phyloP scores from a whole-genome alignment of 2,888 invertebrate species.

The Polyommatus iphigenia region DNA sequence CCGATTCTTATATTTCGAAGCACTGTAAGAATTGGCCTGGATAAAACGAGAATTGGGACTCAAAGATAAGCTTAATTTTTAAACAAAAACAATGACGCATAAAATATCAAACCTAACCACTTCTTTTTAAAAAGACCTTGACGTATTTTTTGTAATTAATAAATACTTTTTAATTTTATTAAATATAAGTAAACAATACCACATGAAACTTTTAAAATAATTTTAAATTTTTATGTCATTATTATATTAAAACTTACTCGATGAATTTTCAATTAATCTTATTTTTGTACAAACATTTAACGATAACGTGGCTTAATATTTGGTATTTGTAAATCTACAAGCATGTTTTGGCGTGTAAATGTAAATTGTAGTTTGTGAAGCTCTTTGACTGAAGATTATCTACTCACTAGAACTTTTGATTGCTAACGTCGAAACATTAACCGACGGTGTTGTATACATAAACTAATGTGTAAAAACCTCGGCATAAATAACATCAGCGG shows the following conservation, averaged over 20 bases:
- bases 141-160: not conserved
- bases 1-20: not conserved
- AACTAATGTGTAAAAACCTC: not conserved
- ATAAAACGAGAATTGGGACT: not conserved
- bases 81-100: not conserved
- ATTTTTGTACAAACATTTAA: not conserved
- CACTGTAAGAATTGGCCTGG: too few relatives aligned
- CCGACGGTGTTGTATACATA: not conserved
- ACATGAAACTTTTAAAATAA: constrained; percentile 1
- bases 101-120: not conserved
- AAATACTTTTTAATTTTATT: not conserved
- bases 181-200: not conserved
- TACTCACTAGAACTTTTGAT: not conserved
- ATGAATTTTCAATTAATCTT: not conserved
- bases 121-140: not conserved
- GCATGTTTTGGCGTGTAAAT: not conserved
- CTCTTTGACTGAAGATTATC: too few relatives aligned
- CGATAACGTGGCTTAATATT: not conserved
- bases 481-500: not conserved
- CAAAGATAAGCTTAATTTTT: not conserved
- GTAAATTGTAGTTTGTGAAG: not conserved
- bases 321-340: not conserved
- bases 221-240: not conserved
- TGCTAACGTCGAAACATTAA: not conserved
- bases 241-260: not conserved